Percentiles rank a stretch among this genome's conserved stretches.
phyloP scores from a whole-genome alignment of 2,888 invertebrate species.

The Harpalus rufipes region DNA sequence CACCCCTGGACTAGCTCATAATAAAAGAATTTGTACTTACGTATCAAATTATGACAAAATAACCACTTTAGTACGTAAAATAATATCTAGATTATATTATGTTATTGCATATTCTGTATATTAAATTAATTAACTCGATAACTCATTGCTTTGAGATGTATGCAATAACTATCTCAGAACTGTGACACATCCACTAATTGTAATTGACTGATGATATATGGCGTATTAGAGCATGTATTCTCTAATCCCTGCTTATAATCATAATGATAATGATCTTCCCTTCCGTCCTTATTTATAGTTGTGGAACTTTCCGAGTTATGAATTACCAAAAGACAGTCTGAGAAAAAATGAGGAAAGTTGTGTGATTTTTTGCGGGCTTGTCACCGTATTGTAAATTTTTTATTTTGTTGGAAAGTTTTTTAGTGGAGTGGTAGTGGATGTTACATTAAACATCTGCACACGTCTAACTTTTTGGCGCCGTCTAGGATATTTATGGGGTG shows the following conservation, averaged over 20 bases:
- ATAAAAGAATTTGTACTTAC: no score
- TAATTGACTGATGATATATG: constrained; percentile 3
- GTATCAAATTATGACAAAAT: no score
- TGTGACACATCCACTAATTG: neutral
- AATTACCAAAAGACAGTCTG: constrained; percentile 24
- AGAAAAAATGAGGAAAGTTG: constrained; percentile 48
- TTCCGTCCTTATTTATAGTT: constrained; percentile 36
- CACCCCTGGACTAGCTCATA: no score
- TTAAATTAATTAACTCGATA: neutral
- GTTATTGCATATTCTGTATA: no score
- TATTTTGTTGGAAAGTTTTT: constrained; percentile 58
- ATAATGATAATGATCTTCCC: constrained; percentile 7
- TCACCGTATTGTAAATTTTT: constrained; percentile 56
- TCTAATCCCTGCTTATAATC: neutral
- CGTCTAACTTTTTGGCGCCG: constrained; percentile 61
- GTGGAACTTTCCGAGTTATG: constrained; percentile 30
- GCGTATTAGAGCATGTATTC: neutral
- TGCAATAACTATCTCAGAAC: neutral
- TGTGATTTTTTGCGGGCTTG: constrained; percentile 30
- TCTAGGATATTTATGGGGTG: constrained; percentile 53
- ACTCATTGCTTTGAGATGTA: neutral
- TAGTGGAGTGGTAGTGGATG: constrained; percentile 37
- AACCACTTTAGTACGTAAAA: no score
- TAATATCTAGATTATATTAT: no score
- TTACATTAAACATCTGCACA: constrained; percentile 64